phyloP scores from a whole-genome alignment of 2,113 vertebrate species.

The Leucoraja erinaceus region DNA sequence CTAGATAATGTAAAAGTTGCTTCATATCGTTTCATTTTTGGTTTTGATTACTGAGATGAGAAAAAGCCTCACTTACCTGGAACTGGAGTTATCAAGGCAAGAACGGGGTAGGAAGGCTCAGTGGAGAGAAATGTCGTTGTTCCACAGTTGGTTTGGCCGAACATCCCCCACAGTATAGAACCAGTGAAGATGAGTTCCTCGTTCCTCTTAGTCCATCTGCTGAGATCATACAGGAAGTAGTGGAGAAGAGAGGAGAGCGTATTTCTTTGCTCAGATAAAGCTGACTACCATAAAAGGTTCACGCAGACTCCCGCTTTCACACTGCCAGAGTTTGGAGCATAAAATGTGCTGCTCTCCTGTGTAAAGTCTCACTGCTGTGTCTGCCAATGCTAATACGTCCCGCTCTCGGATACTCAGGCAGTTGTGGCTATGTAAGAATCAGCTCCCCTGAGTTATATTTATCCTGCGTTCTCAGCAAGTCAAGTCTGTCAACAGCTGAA shows the following conservation, averaged over 20 bases:
- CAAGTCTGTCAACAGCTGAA: constrained; percentile 77
- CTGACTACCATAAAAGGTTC: constrained; percentile 44
- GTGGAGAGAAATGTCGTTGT: constrained; percentile 39
- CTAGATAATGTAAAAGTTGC: neutral
- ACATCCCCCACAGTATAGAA: constrained; percentile 51
- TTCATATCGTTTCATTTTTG: neutral
- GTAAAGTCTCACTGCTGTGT: constrained; percentile 24
- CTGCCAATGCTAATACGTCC: constrained; percentile 8
- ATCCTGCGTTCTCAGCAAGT: constrained; percentile 78
- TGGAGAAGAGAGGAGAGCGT: constrained; percentile 45
- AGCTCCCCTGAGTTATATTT: constrained; percentile 76
- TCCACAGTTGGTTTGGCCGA: constrained; percentile 48
- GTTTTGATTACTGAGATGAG: neutral
- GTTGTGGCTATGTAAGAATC: constrained; percentile 64
- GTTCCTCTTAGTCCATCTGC: constrained; percentile 51
- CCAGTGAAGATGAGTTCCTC: constrained; percentile 49
- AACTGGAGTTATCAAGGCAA: constrained; percentile 34
- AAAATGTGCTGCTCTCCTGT: constrained; percentile 1
- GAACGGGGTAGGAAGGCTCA: neutral
- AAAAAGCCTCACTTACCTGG: neutral
- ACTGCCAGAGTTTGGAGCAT: neutral
- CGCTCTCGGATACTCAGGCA: constrained; percentile 38
- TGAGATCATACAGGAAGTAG: constrained; percentile 57
- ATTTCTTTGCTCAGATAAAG: constrained; percentile 49
- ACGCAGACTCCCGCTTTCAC: constrained; percentile 58